Percentiles rank a stretch among this genome's conserved stretches.
phyloP scores from a whole-genome alignment of 2,113 vertebrate species.

The Onychostoma macrolepis region DNA sequence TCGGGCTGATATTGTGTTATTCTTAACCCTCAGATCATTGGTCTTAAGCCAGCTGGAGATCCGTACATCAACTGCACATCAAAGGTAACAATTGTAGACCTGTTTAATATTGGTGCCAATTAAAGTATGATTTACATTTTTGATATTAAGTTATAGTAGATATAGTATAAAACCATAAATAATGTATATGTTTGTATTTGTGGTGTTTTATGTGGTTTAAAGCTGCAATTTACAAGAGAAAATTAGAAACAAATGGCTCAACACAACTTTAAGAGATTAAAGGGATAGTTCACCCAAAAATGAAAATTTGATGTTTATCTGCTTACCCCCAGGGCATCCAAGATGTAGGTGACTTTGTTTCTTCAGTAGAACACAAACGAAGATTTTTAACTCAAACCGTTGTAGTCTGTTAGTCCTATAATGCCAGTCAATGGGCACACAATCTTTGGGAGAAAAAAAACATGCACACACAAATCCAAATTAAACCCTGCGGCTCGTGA shows the following conservation, averaged over 20 bases:
- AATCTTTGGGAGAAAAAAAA: too few species aligned
- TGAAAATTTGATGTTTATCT: too few species aligned
- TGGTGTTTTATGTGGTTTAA: conserved; percentile 25
- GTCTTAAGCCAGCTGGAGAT: conserved; percentile 84
- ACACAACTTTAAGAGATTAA: not conserved
- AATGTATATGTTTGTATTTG: not conserved
- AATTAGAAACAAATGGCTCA: not conserved
- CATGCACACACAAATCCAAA: too few species aligned
- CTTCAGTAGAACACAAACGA: too few species aligned
- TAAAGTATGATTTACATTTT: not conserved
- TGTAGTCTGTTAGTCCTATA: too few species aligned
- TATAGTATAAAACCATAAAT: not conserved
- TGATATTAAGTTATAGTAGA: not conserved
- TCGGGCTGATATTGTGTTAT: conserved; percentile 20
- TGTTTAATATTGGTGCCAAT: not conserved
- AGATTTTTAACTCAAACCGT: too few species aligned
- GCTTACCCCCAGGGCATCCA: too few species aligned
- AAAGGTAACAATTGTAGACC: conserved; percentile 78
- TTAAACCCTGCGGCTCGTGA: too few species aligned
- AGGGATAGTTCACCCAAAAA: too few species aligned
- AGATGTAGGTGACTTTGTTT: too few species aligned
- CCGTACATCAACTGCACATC: conserved; percentile 83
- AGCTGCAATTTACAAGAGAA: conserved; percentile 11
- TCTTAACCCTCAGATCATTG: conserved; percentile 85
- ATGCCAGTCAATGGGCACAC: too few species aligned